Base-by-base conservation (phyloP, 2,113 vertebrate genomes). In the Ictidomys tridecemlineatus region DNA sequence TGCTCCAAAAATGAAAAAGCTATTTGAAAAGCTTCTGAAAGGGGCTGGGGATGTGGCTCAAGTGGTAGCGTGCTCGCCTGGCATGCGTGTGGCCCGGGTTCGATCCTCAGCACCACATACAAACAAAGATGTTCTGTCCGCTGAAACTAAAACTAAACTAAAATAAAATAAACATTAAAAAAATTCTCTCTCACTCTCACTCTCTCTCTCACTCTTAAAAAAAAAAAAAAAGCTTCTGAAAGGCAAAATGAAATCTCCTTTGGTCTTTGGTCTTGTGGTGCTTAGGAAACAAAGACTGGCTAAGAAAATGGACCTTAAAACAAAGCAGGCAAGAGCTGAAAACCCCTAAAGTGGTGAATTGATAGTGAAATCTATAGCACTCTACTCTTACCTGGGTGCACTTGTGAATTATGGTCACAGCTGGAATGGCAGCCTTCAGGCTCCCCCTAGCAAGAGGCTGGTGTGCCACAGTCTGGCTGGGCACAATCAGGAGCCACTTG, bases 101-200 rank as follows among this genome's bases (percentile, higher is more conserved):
- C 42, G 1, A 45, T 45, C 42, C 42, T 45, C 7, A 45, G 42
- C 42, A 45, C 42, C 42, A 45, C 7, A 45, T 7, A 45, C 42
- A 7, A 45, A 45, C 42, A 45, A 45, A 45, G 42, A 45, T 45
- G 42, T 45, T 45, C 1, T 45, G 42, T 45, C 42, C 6, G 6
- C 42, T 7, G 42, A 45, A 45, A 45, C 42, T 45, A 8, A 45
- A 45, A 45, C 0, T 8, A 45, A 45, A 45, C 39, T 39, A 39
- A 45, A 42, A 7, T 45, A 45, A 45, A 45, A 45, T 8, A 45
- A 45, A 45, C 8, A 45, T 45, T 45, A 8, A 45, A 45, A 42
- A 42, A 45, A 45, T 42, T 7, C 5, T 5, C 5, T 5, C 1
- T 5, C 5, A 0, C 1, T 6, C 5, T 6, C 42, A 6, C 42